Conservation (phyloP, 2,113 vertebrate genomes). For the Strigops habroptila region DNA sequence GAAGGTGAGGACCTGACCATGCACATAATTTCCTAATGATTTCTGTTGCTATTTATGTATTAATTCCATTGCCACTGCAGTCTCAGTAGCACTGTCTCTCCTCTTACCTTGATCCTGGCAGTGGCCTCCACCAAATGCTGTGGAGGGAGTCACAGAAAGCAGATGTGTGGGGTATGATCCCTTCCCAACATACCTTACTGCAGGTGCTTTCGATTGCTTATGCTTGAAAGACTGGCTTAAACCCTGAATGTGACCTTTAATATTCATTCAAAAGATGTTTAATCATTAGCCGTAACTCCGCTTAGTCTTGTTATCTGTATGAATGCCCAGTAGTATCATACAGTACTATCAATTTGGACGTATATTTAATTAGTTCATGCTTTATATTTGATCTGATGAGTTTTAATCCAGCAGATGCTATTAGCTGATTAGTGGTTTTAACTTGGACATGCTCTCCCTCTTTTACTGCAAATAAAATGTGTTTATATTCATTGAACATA, state of each 20-base stretch:
- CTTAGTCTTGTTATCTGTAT: neutral
- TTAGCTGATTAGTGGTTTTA: neutral
- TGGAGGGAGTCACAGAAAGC: neutral
- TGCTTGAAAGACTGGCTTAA: neutral
- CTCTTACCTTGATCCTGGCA: neutral
- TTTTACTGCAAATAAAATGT: neutral
- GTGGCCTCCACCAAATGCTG: neutral
- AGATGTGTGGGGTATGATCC: neutral
- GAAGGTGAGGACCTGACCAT: neutral
- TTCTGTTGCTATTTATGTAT: neutral
- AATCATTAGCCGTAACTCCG: neutral
- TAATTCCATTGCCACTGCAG: neutral
- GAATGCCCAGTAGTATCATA: neutral
- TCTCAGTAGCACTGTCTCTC: neutral
- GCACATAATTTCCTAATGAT: neutral
- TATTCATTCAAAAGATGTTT: neutral
- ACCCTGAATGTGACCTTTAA: neutral
- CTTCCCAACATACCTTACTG: neutral
- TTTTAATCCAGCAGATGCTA: slow-evolving; percentile 12
- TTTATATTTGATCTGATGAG: neutral
- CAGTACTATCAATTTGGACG: neutral
- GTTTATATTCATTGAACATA: neutral
- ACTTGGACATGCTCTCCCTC: neutral
- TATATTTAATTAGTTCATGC: slow-evolving; percentile 1
- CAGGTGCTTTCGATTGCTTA: neutral